Conservation (phyloP, 1,140 invertebrate genomes). For the Drosophila serrata region DNA sequence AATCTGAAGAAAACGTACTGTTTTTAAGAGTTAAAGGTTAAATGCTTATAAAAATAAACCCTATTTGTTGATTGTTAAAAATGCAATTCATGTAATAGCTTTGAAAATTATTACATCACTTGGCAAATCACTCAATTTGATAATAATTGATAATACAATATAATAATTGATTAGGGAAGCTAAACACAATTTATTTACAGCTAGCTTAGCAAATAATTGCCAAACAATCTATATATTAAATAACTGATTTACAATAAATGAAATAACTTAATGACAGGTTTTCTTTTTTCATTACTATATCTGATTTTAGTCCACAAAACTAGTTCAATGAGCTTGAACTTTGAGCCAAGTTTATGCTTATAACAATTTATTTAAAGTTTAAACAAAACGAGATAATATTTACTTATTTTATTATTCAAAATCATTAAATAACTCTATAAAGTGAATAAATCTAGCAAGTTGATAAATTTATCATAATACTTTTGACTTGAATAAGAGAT, state of each 20-base stretch:
- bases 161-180: background rate
- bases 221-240: constrained; percentile 3
- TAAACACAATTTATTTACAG: background rate
- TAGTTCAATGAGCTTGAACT: constrained; percentile 20
- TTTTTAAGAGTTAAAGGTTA: background rate
- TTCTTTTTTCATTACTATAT: no score
- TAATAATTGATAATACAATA: background rate
- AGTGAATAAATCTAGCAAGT: background rate
- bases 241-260: background rate
- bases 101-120: background rate
- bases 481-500: background rate
- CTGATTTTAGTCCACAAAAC: background rate
- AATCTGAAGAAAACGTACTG: background rate
- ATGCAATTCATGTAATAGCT: background rate
- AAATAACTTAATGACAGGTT: background rate
- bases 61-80: background rate
- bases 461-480: background rate
- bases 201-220: background rate
- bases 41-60: background rate
- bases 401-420: background rate
- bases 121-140: background rate
- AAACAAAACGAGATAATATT: constrained; percentile 1
- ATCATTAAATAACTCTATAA: no score
- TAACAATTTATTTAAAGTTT: background rate
- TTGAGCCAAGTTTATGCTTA: constrained; percentile 9